Base-by-base conservation (phyloP, 2,113 vertebrate genomes). In the Vireo altiloquus region DNA sequence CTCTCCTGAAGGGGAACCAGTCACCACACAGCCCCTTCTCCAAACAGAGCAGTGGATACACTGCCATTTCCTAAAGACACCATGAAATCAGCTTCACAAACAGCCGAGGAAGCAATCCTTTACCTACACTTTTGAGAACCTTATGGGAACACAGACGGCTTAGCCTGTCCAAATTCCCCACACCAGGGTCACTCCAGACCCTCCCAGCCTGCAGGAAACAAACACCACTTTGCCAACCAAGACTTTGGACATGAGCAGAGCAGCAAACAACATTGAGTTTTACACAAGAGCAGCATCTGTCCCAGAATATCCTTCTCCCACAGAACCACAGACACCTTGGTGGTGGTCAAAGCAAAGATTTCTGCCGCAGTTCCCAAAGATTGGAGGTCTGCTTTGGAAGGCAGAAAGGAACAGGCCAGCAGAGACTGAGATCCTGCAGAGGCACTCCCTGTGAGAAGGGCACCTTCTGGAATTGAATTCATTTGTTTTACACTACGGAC, bases 381-480 rank as follows among this genome's bases (percentile, higher is more conserved):
- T 0, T 2, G 1, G 30, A 80, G 82, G 17, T 28, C 23, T 61
- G 66, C 61, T 59, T 27, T 39, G 64, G 64, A 80, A 50, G 1
- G 1, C 68, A 60, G 89, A 54, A 49, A 49, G 70, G 64, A 53
- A 56, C 11, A 35, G 0, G 2, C 33, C 53, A 79, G 69, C 66
- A 70, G 50, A 54, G 70, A 30, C 37, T 5, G 21, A 89, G 93
- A 87, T 46, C n/a, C 70, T 47, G 78, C 78, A 80, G 93, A 82
- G 35, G 59, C 56, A 46, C 61, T 53, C 60, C 82, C 76, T 39
- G 80, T 2, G 3, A 80, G 90, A 87, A 96, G 96, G 69, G 95
- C 92, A 94, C 94, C 88, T 95, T 88, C 90, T 77, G 71, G 40
- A 70, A 95, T 59, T 72, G 84, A 86, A 88, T 77, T 78, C 42